phyloP scores from a whole-genome alignment of 2,797 vertebrate genomes.

The Cryptoblepharus egeriae region DNA sequence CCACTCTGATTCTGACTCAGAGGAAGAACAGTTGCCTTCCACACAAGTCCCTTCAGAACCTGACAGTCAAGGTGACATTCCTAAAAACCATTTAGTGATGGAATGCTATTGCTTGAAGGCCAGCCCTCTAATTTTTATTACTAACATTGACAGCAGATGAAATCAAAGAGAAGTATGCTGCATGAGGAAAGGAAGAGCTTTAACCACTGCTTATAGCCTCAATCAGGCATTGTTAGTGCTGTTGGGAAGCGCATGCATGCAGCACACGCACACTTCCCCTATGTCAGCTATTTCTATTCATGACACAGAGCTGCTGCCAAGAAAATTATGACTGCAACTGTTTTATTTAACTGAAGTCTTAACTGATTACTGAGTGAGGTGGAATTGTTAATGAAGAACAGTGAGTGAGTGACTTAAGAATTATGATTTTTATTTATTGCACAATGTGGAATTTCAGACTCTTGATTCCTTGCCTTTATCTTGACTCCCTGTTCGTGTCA shows the following conservation, averaged over 20 bases:
- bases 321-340: background rate
- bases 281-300: background rate
- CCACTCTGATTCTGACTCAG: conserved; percentile 88
- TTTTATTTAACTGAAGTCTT: background rate
- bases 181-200: conserved; percentile 61
- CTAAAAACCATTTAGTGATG: conserved; percentile 65
- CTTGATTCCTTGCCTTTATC: background rate
- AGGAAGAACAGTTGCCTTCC: conserved; percentile 81
- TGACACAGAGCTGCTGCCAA: background rate
- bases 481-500: background rate
- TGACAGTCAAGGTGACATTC: conserved; percentile 90
- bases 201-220: conserved; percentile 28
- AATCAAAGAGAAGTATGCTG: conserved; percentile 44
- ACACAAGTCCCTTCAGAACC: conserved; percentile 81
- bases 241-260: background rate
- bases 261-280: background rate
- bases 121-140: conserved; percentile 42
- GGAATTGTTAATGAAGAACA: background rate
- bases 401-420: background rate
- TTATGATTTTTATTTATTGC: background rate
- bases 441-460: background rate
- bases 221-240: background rate
- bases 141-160: conserved; percentile 17
- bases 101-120: conserved; percentile 34
- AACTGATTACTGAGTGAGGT: background rate